Evolutionary conservation across 1,140 invertebrate species (phyloP).

Genomic region (Choristoneura fumiferana): DNA sequence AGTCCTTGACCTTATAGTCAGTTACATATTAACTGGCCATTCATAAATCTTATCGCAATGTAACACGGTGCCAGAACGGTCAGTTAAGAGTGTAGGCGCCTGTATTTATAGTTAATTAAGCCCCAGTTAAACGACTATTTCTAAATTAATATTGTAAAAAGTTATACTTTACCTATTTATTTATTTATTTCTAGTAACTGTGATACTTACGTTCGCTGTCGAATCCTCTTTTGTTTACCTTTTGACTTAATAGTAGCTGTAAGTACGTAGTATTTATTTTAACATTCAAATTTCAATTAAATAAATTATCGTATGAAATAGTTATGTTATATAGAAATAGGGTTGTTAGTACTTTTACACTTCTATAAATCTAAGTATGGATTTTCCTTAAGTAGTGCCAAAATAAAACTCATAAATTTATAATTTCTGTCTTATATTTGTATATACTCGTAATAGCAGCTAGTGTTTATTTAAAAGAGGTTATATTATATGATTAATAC

Average conservation of each 20-base stretch:
- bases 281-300: not conserved
- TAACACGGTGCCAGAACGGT: too few species aligned
- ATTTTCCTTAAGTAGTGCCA: conserved; percentile 27
- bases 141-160: conserved; percentile 55
- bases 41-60: too few species aligned
- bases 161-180: conserved; percentile 53
- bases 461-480: too few species aligned
- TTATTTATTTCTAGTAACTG: conserved; percentile 65
- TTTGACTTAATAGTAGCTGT: conserved; percentile 10
- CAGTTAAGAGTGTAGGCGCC: too few species aligned
- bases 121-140: conserved; percentile 21
- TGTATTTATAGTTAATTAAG: not conserved
- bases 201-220: conserved; percentile 52
- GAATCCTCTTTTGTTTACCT: conserved; percentile 19
- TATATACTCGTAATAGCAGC: too few species aligned
- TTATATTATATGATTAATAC: too few species aligned
- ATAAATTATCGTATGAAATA: not conserved
- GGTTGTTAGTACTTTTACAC: conserved; percentile 6
- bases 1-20: too few species aligned
- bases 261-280: not conserved
- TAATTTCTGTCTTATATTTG: too few species aligned
- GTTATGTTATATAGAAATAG: conserved; percentile 3
- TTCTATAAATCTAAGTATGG: conserved; percentile 8
- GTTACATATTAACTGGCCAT: too few species aligned
- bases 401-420: too few species aligned